Percentiles rank a stretch among this genome's conserved stretches.
Conservation (phyloP, 2,888 invertebrate genomes). For the Orthosia gothica region DNA sequence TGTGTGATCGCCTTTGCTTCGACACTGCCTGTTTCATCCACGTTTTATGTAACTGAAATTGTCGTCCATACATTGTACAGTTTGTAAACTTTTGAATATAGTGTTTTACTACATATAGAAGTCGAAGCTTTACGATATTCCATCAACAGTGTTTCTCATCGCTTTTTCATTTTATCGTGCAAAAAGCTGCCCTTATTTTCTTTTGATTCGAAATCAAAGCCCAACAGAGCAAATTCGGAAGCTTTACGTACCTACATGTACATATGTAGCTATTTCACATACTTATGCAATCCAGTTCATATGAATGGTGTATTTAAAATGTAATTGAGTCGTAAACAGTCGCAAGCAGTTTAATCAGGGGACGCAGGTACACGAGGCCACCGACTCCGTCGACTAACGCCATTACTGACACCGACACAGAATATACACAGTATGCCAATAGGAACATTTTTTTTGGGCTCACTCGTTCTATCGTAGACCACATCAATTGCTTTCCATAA, state of each 20-base stretch:
- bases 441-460: neutral
- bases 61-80: neutral
- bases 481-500: neutral
- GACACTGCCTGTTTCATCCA: neutral
- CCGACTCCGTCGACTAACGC: constrained; percentile 63
- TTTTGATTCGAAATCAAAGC: constrained; percentile 17
- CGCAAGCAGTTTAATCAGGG: constrained; percentile 78
- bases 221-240: neutral
- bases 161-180: constrained; percentile 4
- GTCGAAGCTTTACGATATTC: neutral
- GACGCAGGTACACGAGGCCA: constrained; percentile 60
- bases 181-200: neutral
- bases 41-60: neutral
- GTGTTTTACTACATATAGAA: neutral
- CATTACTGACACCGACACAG: constrained; percentile 61
- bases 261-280: neutral
- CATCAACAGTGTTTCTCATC: no score
- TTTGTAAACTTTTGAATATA: neutral
- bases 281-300: constrained; percentile 8
- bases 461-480: neutral
- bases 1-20: neutral
- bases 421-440: constrained; percentile 27
- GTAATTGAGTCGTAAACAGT: constrained; percentile 75
- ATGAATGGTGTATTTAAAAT: constrained; percentile 69
- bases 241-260: neutral